Evolutionary conservation across 2,113 vertebrate genomes (phyloP).

Genomic region (Gallinago media): DNA sequence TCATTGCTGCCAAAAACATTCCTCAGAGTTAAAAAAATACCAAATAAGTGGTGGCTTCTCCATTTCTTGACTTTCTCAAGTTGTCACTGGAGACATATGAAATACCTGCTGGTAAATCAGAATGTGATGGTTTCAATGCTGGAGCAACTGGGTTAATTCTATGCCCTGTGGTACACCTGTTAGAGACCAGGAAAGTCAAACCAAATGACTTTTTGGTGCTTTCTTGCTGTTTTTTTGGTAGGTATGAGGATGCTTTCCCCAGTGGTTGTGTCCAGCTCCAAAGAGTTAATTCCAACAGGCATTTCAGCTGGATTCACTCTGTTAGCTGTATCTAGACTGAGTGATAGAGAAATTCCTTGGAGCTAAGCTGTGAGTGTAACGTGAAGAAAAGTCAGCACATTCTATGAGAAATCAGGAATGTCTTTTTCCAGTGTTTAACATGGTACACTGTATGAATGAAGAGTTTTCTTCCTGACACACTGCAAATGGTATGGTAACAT

Average conservation of each 20-base stretch:
- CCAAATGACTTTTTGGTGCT: background rate
- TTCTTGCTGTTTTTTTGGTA: background rate
- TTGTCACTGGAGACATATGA: background rate
- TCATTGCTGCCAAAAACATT: background rate
- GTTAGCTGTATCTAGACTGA: conserved; percentile 10
- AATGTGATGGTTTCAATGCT: background rate
- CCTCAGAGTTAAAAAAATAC: background rate
- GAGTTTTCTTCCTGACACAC: background rate
- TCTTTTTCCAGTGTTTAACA: background rate
- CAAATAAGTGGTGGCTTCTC: background rate
- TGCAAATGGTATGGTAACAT: background rate
- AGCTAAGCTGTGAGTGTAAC: conserved; percentile 4
- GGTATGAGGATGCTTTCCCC: background rate
- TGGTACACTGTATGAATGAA: background rate
- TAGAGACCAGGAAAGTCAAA: background rate
- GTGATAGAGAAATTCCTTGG: conserved; percentile 39
- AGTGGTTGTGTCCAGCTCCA: background rate
- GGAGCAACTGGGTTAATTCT: background rate
- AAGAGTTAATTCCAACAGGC: conserved; percentile 13
- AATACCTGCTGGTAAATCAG: background rate
- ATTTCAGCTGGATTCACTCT: conserved; percentile 38
- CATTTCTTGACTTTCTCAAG: background rate
- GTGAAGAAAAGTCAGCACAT: conserved; percentile 45
- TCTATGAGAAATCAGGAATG: background rate
- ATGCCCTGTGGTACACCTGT: background rate